phyloP scores from a whole-genome alignment of 2,797 vertebrate species.

The Pipistrellus nathusii region DNA sequence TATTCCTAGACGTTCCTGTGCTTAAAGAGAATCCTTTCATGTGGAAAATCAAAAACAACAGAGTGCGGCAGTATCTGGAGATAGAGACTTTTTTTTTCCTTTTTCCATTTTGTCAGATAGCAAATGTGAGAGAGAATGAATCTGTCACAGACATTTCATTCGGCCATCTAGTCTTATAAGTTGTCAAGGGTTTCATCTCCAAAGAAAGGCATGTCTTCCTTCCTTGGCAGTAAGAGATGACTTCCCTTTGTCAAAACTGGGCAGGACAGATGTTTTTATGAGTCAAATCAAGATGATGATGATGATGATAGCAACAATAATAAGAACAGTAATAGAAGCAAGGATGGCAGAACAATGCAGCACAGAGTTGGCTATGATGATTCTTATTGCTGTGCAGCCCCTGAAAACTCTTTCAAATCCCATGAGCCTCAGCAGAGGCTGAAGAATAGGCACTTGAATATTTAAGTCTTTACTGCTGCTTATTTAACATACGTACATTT shows the following conservation, averaged over 20 bases:
- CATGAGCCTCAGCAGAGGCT: background rate
- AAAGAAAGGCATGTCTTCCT: background rate
- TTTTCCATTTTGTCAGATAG: slow-evolving; percentile 68
- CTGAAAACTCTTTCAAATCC: background rate
- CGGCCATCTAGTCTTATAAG: background rate
- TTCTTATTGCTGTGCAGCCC: background rate
- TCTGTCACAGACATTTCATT: background rate
- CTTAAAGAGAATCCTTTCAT: slow-evolving; percentile 73
- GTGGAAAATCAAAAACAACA: slow-evolving; percentile 79
- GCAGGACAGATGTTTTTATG: background rate
- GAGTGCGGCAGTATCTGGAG: slow-evolving; percentile 38
- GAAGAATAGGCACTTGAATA: background rate
- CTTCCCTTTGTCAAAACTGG: background rate
- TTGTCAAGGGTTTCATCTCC: background rate
- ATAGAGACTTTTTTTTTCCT: background rate
- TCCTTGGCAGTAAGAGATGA: background rate
- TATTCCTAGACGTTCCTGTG: slow-evolving; percentile 29
- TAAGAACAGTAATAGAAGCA: background rate
- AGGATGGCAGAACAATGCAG: background rate
- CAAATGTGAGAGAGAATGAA: slow-evolving; percentile 9
- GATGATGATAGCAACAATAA: background rate
- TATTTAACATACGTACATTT: background rate
- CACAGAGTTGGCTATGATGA: background rate
- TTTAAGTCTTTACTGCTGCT: background rate
- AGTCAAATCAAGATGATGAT: background rate